phyloP scores from a whole-genome alignment of 2,888 invertebrate genomes.

The Pantelozetes paolii region DNA sequence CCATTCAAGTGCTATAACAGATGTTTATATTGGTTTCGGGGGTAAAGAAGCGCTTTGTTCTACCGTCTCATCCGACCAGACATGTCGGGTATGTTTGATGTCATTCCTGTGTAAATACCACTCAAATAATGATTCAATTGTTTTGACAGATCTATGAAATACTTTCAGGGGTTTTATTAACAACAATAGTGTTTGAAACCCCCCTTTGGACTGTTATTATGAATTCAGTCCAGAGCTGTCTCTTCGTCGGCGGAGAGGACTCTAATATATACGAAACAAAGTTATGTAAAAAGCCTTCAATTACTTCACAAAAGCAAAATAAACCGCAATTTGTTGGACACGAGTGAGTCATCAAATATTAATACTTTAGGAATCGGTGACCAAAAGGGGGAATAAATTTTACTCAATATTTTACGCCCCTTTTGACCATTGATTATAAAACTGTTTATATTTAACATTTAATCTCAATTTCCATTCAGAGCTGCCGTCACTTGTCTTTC shows the following conservation, averaged over 20 bases:
- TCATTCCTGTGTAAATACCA: neutral
- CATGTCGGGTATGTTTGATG: slow-evolving; percentile 60
- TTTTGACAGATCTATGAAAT: slow-evolving; percentile 64
- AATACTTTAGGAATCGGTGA: no score
- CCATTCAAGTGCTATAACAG: slow-evolving; percentile 74
- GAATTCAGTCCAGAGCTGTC: slow-evolving; percentile 65
- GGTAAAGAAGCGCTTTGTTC: slow-evolving; percentile 67
- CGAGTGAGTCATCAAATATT: slow-evolving; percentile 55
- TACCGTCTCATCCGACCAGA: slow-evolving; percentile 74
- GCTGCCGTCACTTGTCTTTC: slow-evolving; percentile 65
- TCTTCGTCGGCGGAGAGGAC: slow-evolving; percentile 69
- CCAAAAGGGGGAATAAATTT: no score
- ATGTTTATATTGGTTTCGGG: slow-evolving; percentile 68
- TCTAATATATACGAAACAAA: slow-evolving; percentile 66
- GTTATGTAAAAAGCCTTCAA: slow-evolving; percentile 64
- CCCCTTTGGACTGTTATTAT: slow-evolving; percentile 65
- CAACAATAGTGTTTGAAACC: slow-evolving; percentile 69
- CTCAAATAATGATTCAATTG: neutral
- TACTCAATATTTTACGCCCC: neutral
- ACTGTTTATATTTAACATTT: no score
- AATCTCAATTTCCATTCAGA: no score
- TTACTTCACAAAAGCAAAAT: slow-evolving; percentile 54
- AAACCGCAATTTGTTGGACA: slow-evolving; percentile 46
- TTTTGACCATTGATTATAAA: neutral
- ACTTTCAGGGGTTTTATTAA: slow-evolving; percentile 63